Evolutionary conservation across 2,797 vertebrate genomes (phyloP).

Genomic region (Halcyon leucocephala): DNA sequence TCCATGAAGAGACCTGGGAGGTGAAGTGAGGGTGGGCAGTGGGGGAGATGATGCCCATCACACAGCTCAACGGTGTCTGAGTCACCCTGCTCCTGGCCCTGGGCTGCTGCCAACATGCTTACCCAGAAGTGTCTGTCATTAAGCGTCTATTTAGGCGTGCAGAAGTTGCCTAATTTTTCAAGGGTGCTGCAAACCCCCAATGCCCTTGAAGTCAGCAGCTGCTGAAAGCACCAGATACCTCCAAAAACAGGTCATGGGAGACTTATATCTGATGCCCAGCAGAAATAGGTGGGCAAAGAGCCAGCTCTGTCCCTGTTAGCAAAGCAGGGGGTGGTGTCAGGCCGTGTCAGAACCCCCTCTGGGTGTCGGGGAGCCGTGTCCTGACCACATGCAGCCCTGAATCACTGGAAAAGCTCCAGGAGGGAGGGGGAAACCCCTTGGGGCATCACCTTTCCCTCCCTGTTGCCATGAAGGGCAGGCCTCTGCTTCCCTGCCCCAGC

Average conservation of each 20-base stretch:
- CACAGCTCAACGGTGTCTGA: not conserved
- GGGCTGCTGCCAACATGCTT: conserved; percentile 8
- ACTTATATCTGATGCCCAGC: not conserved
- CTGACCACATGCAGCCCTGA: not conserved
- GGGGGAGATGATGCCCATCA: not conserved
- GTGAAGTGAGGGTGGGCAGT: not conserved
- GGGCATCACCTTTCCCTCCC: not conserved
- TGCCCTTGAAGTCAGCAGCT: not conserved
- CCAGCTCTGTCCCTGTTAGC: not conserved
- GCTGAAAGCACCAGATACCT: not conserved
- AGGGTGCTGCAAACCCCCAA: not conserved
- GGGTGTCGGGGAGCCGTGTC: accelerated
- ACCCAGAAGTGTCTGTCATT: conserved; percentile 30
- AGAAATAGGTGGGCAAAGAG: not conserved
- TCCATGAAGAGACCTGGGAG: no score
- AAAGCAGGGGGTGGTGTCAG: not conserved
- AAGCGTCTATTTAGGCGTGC: not conserved
- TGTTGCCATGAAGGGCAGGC: not conserved
- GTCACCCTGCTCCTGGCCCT: not conserved
- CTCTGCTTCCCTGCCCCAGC: not conserved
- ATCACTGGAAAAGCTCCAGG: not conserved
- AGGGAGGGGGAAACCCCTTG: not conserved
- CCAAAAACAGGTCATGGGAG: not conserved
- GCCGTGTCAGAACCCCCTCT: accelerated
- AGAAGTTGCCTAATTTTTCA: conserved; percentile 42